These are phyloP conservation scores for Stegana nigrithorax DNA, from an alignment of 2,888 invertebrate genomes.

Conservation along the genomic window DNA sequence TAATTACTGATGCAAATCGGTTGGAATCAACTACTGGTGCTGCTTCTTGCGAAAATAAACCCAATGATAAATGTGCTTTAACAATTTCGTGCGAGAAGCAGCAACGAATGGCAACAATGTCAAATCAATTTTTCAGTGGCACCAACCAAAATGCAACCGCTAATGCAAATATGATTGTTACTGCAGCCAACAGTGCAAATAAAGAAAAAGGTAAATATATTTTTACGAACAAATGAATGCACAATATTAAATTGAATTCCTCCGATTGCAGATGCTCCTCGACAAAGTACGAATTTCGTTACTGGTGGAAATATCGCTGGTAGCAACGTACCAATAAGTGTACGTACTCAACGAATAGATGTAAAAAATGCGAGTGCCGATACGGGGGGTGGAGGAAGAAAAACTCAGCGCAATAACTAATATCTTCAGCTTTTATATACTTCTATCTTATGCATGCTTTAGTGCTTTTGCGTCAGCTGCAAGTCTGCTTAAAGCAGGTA, in stretches of 20 bases:
- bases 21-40: conserved; percentile 11
- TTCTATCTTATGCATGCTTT: too few species aligned
- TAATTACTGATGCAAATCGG: conserved; percentile 32
- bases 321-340: conserved; percentile 40
- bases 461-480: too few species aligned
- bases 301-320: conserved; percentile 39
- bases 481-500: too few species aligned
- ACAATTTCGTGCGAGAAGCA: conserved; percentile 41
- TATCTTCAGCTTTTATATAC: conserved; percentile 33
- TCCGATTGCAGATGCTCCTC: conserved; percentile 47
- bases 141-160: background rate
- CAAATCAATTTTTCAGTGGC: too few species aligned
- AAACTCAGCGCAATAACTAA: conserved; percentile 63
- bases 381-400: conserved; percentile 50
- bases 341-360: conserved; percentile 28
- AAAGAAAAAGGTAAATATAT: conserved; percentile 69
- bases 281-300: conserved; percentile 46
- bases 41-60: conserved; percentile 33
- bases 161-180: conserved; percentile 28
- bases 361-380: conserved; percentile 27
- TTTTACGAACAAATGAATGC: too few species aligned
- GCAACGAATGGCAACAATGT: conserved; percentile 26
- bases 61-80: conserved; percentile 30
- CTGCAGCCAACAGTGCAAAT: conserved; percentile 26
- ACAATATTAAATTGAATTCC: too few species aligned